Evolutionary conservation across 1,140 invertebrate genomes (phyloP).

Genomic region (Scaptomyza pallida): DNA sequence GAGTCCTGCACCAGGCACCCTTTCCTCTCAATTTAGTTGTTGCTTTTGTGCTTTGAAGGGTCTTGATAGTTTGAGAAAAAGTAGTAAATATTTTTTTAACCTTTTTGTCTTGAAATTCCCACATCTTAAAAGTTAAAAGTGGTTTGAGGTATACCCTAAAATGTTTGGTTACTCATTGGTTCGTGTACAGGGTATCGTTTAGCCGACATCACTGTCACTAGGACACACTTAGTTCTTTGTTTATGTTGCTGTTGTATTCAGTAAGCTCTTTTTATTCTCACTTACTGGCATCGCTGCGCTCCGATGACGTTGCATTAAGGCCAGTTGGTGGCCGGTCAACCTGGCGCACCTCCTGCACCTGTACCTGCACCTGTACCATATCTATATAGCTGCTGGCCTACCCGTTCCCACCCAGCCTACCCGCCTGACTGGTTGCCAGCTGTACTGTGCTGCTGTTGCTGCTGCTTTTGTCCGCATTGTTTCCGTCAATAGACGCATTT

Average conservation of each 20-base stretch:
- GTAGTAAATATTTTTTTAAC: too few species aligned
- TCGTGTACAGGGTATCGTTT: neutral
- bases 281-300: slow-evolving; percentile 46
- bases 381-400: slow-evolving; percentile 9
- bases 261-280: slow-evolving; percentile 68
- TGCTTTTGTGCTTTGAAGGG: neutral
- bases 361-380: slow-evolving; percentile 43
- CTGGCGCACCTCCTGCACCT: slow-evolving; percentile 46
- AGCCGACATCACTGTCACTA: neutral
- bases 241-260: slow-evolving; percentile 7
- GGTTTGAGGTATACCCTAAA: too few species aligned
- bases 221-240: neutral
- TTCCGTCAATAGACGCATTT: slow-evolving; percentile 79
- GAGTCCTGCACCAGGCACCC: slow-evolving; percentile 8
- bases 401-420: too few species aligned
- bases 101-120: too few species aligned
- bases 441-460: slow-evolving; percentile 17
- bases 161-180: too few species aligned
- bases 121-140: too few species aligned
- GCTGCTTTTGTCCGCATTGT: slow-evolving; percentile 70
- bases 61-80: too few species aligned
- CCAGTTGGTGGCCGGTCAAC: slow-evolving; percentile 46
- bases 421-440: slow-evolving; percentile 1
- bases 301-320: slow-evolving; percentile 62
- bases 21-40: slow-evolving; percentile 33